A percentile compares a stretch with the other conserved stretches of the same genome.
These are phyloP conservation scores for Danio kyathit DNA, from an alignment of 2,797 vertebrate species.

Conservation along the genomic window DNA sequence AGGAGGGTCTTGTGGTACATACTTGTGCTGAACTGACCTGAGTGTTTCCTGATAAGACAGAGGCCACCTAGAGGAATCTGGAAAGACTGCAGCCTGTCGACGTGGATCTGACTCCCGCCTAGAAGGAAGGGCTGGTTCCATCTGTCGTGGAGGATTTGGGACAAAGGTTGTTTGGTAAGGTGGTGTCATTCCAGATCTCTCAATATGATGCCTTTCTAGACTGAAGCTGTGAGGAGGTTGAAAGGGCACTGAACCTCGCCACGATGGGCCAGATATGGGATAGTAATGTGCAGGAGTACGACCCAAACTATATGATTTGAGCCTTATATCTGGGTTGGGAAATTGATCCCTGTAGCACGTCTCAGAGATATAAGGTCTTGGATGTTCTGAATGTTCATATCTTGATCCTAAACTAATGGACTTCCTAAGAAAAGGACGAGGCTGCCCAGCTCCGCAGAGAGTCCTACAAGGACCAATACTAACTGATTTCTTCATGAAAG, in stretches of 20 bases:
- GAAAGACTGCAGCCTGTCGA: conserved; percentile 75
- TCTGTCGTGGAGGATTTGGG: conserved; percentile 68
- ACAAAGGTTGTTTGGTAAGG: conserved; percentile 70
- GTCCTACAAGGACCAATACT: conserved; percentile 78
- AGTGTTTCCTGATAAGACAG: conserved; percentile 73
- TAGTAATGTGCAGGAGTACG: conserved; percentile 66
- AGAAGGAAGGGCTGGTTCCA: conserved; percentile 62
- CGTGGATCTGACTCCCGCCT: conserved; percentile 74
- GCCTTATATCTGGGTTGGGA: conserved; percentile 71
- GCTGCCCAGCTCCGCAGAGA: conserved; percentile 71
- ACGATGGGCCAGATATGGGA: conserved; percentile 72
- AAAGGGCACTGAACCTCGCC: conserved; percentile 73
- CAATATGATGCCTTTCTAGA: conserved; percentile 70
- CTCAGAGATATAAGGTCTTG: conserved; percentile 76
- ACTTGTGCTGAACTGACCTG: conserved; percentile 74
- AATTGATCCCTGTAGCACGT: conserved; percentile 78
- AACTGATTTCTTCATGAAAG: conserved; percentile 81
- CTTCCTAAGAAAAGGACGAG: conserved; percentile 79
- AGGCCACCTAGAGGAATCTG: conserved; percentile 75
- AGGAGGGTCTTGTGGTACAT: conserved; percentile 70
- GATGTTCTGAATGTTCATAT: conserved; percentile 81
- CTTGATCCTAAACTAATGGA: conserved; percentile 81
- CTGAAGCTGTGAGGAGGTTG: conserved; percentile 71
- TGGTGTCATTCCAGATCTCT: conserved; percentile 70
- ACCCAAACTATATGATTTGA: conserved; percentile 79